Evolutionary conservation across 2,113 vertebrate species (phyloP).

Genomic region (Narcine bancroftii): DNA sequence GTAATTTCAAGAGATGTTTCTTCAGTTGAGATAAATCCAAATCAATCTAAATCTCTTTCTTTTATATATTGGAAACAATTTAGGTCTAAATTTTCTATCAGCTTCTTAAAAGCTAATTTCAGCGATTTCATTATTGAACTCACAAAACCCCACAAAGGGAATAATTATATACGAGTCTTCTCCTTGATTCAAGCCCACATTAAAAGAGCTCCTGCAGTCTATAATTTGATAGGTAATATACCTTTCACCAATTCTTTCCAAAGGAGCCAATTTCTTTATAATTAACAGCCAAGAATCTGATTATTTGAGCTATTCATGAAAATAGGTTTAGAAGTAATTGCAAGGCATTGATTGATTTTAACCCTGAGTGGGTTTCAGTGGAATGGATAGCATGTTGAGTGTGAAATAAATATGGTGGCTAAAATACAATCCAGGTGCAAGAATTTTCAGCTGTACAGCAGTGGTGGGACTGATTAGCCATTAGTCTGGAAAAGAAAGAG

Average conservation of each 20-base stretch:
- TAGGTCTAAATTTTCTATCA: background rate
- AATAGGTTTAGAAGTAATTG: background rate
- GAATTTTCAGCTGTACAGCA: background rate
- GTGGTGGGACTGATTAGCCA: background rate
- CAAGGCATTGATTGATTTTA: background rate
- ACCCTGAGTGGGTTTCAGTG: background rate
- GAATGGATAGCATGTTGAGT: background rate
- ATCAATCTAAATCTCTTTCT: slow-evolving; percentile 24
- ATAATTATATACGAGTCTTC: background rate
- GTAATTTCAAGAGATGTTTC: slow-evolving; percentile 17
- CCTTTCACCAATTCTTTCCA: background rate
- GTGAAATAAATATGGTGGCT: background rate
- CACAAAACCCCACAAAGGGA: background rate
- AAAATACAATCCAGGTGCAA: background rate
- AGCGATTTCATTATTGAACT: background rate
- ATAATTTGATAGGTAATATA: background rate
- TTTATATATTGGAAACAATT: background rate
- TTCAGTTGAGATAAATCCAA: slow-evolving; percentile 1
- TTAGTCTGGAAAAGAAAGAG: background rate
- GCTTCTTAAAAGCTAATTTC: background rate
- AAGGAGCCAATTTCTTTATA: background rate
- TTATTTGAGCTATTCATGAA: background rate
- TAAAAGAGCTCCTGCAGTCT: background rate
- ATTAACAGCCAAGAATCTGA: background rate
- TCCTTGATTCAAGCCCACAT: background rate